Evolutionary conservation across 2,888 invertebrate genomes (phyloP).

Genomic region (Choristoneura rosaceana): DNA sequence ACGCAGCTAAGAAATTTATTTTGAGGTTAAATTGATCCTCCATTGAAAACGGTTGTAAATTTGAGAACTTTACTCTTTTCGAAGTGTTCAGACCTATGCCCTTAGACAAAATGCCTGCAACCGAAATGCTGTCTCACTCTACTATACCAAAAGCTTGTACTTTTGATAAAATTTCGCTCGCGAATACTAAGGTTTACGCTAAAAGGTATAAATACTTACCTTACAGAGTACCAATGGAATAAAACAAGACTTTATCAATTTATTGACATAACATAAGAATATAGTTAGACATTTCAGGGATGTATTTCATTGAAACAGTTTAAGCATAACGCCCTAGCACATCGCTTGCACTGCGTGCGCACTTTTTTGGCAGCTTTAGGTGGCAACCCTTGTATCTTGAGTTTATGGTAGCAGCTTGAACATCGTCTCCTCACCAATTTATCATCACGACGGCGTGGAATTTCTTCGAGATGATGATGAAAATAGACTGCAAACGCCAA

Average conservation of each 20-base stretch:
- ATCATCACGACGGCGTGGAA: neutral
- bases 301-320: conserved; percentile 10
- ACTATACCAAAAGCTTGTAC: no score
- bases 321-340: neutral
- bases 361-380: neutral
- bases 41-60: no score
- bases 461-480: neutral
- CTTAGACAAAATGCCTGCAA: no score
- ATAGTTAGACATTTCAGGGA: neutral
- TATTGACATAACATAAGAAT: neutral
- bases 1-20: no score
- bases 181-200: no score
- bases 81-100: no score
- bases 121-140: no score
- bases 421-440: conserved; percentile 8
- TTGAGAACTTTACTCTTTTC: no score
- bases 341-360: neutral
- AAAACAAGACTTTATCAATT: neutral
- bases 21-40: no score
- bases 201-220: no score
- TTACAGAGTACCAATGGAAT: neutral
- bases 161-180: no score
- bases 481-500: conserved; percentile 4
- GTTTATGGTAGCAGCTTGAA: neutral
- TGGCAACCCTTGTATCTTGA: neutral